These are phyloP conservation scores for Rhopalosiphum maidis DNA, from an alignment of 1,140 invertebrate genomes.

Conservation along the genomic window DNA sequence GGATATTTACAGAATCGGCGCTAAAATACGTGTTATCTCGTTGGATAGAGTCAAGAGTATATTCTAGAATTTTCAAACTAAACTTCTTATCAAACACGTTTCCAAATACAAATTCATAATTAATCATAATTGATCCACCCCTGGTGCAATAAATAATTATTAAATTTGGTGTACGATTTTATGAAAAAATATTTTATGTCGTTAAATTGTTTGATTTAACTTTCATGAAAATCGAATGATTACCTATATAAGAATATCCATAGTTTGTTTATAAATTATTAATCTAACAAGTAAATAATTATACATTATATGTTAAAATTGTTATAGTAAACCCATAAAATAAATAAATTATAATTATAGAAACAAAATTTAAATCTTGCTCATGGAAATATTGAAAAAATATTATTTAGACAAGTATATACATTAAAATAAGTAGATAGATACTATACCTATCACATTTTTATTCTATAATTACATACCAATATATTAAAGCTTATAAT, in stretches of 20 bases:
- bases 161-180: neutral
- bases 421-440: neutral
- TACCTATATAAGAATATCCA: neutral
- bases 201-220: neutral
- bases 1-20: neutral
- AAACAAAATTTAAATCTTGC: neutral
- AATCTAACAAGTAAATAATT: neutral
- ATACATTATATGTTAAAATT: neutral
- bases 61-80: neutral
- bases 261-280: neutral
- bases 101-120: neutral
- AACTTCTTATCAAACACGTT: neutral
- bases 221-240: neutral
- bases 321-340: neutral
- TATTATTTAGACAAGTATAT: neutral
- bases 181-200: neutral
- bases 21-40: neutral
- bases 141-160: neutral
- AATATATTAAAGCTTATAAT: neutral
- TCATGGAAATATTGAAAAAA: neutral
- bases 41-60: neutral
- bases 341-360: neutral
- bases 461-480: neutral
- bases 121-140: neutral
- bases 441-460: neutral